These are phyloP conservation scores for Enteromius fasciolatus DNA, from an alignment of 2,797 vertebrate genomes.

Conservation along the genomic window DNA sequence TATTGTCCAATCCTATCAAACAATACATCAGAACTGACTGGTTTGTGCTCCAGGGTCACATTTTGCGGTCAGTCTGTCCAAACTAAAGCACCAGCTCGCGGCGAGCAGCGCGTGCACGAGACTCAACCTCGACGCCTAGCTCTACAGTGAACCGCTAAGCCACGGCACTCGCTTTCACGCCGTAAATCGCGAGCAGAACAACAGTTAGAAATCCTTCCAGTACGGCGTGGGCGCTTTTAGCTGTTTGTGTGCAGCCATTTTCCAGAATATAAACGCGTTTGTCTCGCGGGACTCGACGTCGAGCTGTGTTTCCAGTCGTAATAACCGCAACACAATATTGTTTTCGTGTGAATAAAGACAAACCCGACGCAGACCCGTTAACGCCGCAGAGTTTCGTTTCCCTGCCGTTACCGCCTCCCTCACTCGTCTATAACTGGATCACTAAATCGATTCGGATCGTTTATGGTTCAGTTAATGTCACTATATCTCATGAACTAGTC, in stretches of 20 bases:
- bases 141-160: neutral
- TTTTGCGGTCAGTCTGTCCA: neutral
- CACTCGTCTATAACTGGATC: neutral
- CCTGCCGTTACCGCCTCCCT: neutral
- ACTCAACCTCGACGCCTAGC: neutral
- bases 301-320: neutral
- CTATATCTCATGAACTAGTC: neutral
- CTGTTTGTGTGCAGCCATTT: slow-evolving; percentile 14
- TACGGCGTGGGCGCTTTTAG: neutral
- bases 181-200: too few species aligned
- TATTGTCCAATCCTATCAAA: too few species aligned
- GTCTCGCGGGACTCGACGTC: neutral
- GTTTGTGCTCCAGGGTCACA: neutral
- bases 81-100: neutral
- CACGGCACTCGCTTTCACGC: neutral
- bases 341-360: neutral
- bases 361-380: neutral
- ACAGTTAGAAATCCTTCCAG: neutral
- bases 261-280: neutral
- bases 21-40: too few species aligned
- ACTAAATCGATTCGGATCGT: neutral
- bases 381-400: slow-evolving; percentile 24
- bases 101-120: neutral
- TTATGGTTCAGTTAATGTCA: neutral
- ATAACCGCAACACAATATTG: neutral